Base-by-base conservation (phyloP, 2,888 invertebrate genomes). In the Microplitis manilae region DNA sequence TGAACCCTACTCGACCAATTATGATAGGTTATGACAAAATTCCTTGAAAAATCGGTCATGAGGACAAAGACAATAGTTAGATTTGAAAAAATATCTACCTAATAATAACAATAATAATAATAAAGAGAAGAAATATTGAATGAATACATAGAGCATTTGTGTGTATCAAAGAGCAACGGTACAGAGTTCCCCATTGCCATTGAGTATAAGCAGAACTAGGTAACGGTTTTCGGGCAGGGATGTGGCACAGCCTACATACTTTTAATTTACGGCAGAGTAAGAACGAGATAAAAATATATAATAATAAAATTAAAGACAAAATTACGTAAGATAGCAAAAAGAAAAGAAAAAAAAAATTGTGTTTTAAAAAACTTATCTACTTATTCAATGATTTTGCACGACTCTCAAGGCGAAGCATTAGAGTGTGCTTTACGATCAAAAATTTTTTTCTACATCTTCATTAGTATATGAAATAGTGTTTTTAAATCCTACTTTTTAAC, bases 161-260 rank as follows among this genome's bases (percentile, higher is more conserved):
- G 86, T 86, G 86, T 86, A 86, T 84, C 85, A 85, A 87, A 88
- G 9, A 67, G 67, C 86, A 86, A 86, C 86, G 87, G 86, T 86
- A 86, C 83, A 85, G 83, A 86, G 86, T 87, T 71, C 67, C 86
- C 84, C 86, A 87, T 88, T 87, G 84, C 84, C 86, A 87, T 88
- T 87, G 84, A 88, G 87, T 85, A 8, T 17, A 30, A 62, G 85
- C 86, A 86, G 84, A 88, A 84, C 83, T 87, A 84, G 88, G 84
- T 89, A 89, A 89, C 89, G 89, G 88, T 89, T 89, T 87, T 87
- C 86, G 87, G 87, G 85, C 87, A 85, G 87, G 88, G 89, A 89
- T 88, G 89, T 89, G 86, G 88, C 89, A 88, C 89, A 89, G 88
- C 88, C 89, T 88, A 89, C 89, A 89, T 89, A 89, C 88, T 88